Conservation (phyloP, 2,797 vertebrate species). For the Limnodromus scolopaceus region DNA sequence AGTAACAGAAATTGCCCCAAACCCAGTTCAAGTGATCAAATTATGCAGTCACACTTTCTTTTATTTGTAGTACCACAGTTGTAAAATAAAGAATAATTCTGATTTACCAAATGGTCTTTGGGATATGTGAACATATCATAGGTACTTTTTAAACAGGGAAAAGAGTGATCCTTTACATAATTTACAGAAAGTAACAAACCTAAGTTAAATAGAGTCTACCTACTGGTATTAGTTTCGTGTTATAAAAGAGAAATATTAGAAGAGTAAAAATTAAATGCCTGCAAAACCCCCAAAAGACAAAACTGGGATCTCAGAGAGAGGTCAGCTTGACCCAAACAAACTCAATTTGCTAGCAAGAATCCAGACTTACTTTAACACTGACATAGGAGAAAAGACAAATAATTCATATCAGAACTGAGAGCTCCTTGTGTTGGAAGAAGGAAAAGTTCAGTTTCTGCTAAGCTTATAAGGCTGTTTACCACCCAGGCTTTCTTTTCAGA, state of each 20-base stretch:
- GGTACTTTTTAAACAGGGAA: not conserved
- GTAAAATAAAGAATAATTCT: not conserved
- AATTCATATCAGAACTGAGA: conserved; percentile 10
- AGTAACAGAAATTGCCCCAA: not conserved
- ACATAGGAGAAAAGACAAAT: not conserved
- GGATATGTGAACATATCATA: not conserved
- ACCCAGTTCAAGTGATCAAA: not conserved
- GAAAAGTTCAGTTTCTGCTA: conserved; percentile 42
- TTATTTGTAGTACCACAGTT: not conserved
- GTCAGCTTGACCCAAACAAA: conserved; percentile 57
- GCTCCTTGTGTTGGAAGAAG: not conserved
- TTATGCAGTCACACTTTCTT: not conserved
- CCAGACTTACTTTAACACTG: not conserved
- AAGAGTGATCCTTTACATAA: not conserved
- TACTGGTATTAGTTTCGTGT: not conserved
- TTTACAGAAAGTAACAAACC: not conserved
- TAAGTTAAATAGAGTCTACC: not conserved
- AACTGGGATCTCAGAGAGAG: not conserved
- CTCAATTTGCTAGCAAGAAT: not conserved
- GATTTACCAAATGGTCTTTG: not conserved
- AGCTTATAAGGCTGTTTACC: conserved; percentile 10
- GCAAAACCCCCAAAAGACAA: not conserved
- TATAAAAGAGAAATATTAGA: not conserved
- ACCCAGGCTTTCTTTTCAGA: conserved; percentile 19
- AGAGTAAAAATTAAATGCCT: not conserved